Base-by-base conservation (phyloP, 2,888 invertebrate species). In the Cryptocephalus moraei region DNA sequence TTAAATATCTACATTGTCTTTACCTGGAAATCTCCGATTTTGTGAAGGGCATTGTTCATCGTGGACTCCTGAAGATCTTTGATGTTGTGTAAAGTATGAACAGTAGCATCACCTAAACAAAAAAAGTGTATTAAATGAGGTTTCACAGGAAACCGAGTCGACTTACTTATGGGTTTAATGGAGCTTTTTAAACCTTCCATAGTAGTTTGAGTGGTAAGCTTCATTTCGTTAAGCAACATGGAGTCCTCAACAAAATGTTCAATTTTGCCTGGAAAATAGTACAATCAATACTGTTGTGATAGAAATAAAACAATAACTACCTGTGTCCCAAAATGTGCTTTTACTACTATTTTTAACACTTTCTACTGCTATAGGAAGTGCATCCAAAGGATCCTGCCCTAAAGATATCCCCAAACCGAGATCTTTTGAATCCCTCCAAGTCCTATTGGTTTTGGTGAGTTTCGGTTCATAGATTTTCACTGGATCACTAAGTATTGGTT, bases 1-100 rank as follows among this genome's bases (percentile, higher is more conserved):
- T 36, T 47, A 47, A 43, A 47, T 46, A 48, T 40, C 44, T 34
- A 49, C 39, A 44, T 44, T 44, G 22, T 43, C 12, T 14, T 69
- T 73, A 79, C 79, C 77, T 80, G 80, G 49, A 80, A 75, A 66
- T 78, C 80, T 45, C 78, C 80, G 51, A 80, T 79, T 71, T 76
- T 78, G 57, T 73, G 74, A 68, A 80, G 76, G 46, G 80, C 80
- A 50, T 76, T 76, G 62, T 74, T 73, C 39, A 79, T 77, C 39
- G 64, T 66, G 9, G 57, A 49, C 56, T 71, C 75, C 67, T 80
- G 79, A 6, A 80, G 64, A 62, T 80, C 80, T 56, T 71, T 71
- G 60, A 72, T 71, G 49, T 70, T 70, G 46, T 70, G 68, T 36
- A 71, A 50, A 10, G 70, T 70, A 41, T 59, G 61, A 6, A 66